Conservation (phyloP, 2,888 invertebrate species). For the Sarcophaga subvicina region DNA sequence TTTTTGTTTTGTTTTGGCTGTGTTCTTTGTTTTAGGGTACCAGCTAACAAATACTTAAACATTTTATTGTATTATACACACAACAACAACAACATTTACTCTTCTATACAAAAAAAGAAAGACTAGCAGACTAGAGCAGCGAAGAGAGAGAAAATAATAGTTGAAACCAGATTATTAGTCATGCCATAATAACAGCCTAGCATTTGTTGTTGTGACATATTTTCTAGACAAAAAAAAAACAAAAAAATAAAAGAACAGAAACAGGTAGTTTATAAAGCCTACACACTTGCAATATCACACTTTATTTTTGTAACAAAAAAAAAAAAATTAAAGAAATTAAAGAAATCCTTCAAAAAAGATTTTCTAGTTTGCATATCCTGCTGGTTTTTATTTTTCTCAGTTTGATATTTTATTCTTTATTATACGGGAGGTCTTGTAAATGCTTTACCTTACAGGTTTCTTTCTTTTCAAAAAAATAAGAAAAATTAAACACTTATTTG, state of each 20-base stretch:
- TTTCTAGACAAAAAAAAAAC: slow-evolving; percentile 5
- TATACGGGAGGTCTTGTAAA: slow-evolving; percentile 35
- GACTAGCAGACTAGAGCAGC: not conserved
- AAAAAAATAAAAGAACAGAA: not conserved
- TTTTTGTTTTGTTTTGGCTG: slow-evolving; percentile 27
- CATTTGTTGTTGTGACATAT: slow-evolving; percentile 49
- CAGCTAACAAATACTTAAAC: slow-evolving; percentile 49
- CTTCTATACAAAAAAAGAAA: too few relatives aligned
- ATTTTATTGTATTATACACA: slow-evolving; percentile 29
- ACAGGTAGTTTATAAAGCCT: slow-evolving; percentile 43
- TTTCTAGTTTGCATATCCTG: slow-evolving; percentile 24
- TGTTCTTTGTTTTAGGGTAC: slow-evolving; percentile 25
- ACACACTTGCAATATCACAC: not conserved
- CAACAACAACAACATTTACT: not conserved
- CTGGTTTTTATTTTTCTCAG: slow-evolving; percentile 9
- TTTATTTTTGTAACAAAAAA: not conserved
- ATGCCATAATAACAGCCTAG: slow-evolving; percentile 42
- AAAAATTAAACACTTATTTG: not conserved
- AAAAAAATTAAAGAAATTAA: not conserved
- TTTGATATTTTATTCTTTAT: not conserved
- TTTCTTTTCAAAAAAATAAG: not conserved
- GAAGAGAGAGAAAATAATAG: slow-evolving; percentile 8
- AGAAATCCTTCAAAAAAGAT: not conserved
- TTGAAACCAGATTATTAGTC: slow-evolving; percentile 51
- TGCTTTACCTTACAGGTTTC: not conserved